phyloP scores from a whole-genome alignment of 2,797 vertebrate species.

The Liasis olivaceus region DNA sequence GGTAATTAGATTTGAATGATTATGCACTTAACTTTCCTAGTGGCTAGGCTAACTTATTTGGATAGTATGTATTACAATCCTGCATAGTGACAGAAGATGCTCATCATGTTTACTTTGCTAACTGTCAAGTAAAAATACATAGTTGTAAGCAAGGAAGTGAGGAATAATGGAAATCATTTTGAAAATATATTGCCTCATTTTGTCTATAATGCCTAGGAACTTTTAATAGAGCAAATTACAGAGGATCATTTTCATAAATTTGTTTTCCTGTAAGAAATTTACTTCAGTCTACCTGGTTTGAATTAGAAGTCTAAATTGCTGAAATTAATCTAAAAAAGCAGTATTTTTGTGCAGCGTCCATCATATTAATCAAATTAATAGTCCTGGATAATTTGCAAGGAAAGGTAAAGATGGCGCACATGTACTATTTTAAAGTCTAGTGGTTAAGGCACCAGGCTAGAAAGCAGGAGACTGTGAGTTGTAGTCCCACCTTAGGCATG shows the following conservation, averaged over 20 bases:
- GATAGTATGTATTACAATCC: slow-evolving; percentile 16
- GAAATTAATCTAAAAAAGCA: neutral
- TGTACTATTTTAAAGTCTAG: neutral
- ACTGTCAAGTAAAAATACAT: neutral
- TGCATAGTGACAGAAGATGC: neutral
- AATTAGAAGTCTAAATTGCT: neutral
- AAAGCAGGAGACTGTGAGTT: no score
- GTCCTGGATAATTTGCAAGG: neutral
- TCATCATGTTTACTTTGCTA: neutral
- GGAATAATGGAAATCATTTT: neutral
- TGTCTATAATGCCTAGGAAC: neutral
- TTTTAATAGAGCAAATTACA: neutral
- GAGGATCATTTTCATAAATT: neutral
- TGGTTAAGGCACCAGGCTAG: no score
- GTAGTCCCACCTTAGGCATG: no score
- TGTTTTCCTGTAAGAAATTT: neutral
- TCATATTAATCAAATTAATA: neutral
- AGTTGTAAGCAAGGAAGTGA: neutral
- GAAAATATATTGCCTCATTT: neutral
- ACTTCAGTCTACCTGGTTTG: slow-evolving; percentile 1
- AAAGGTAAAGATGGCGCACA: neutral
- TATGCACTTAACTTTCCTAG: slow-evolving; percentile 29
- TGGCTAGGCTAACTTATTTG: slow-evolving; percentile 21
- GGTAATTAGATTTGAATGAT: slow-evolving; percentile 20
- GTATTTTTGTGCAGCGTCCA: neutral